A percentile compares a stretch with the other conserved stretches of the same genome.
These are phyloP conservation scores for Empis livida DNA, from an alignment of 2,888 invertebrate species.

Conservation along the genomic window DNA sequence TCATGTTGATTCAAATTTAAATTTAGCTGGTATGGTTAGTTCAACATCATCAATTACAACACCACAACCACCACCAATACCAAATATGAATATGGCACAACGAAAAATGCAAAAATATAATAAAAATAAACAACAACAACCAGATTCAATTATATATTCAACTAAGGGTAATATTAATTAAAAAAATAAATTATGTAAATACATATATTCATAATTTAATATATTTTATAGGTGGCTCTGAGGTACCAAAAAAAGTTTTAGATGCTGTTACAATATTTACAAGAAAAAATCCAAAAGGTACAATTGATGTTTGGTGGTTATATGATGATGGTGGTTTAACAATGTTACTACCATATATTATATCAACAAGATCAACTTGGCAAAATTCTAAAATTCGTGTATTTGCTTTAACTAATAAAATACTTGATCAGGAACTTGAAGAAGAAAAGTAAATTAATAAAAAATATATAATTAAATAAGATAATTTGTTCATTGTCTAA, in stretches of 20 bases:
- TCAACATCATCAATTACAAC: slow-evolving; percentile 25
- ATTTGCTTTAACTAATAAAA: slow-evolving; percentile 71
- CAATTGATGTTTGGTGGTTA: slow-evolving; percentile 92
- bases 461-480: too few relatives aligned
- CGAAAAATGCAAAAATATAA: slow-evolving; percentile 24
- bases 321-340: slow-evolving; percentile 87
- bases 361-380: slow-evolving; percentile 67
- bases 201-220: neutral
- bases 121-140: neutral
- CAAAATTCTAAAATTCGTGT: slow-evolving; percentile 63
- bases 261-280: slow-evolving; percentile 62
- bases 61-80: slow-evolving; percentile 27
- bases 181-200: neutral
- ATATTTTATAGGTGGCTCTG: slow-evolving; percentile 38
- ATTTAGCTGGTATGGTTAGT: slow-evolving; percentile 41
- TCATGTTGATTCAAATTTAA: slow-evolving; percentile 61
- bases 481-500: too few relatives aligned
- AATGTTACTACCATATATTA: slow-evolving; percentile 72
- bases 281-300: slow-evolving; percentile 63
- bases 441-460: slow-evolving; percentile 61
- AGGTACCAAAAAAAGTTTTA: slow-evolving; percentile 50
- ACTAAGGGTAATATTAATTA: slow-evolving; percentile 32
- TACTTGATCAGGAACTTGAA: slow-evolving; percentile 62
- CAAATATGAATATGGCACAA: slow-evolving; percentile 27
- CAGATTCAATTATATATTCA: slow-evolving; percentile 37